Evolutionary conservation across 1,140 invertebrate species (phyloP).

Genomic region (Drosophila quadrilineata): DNA sequence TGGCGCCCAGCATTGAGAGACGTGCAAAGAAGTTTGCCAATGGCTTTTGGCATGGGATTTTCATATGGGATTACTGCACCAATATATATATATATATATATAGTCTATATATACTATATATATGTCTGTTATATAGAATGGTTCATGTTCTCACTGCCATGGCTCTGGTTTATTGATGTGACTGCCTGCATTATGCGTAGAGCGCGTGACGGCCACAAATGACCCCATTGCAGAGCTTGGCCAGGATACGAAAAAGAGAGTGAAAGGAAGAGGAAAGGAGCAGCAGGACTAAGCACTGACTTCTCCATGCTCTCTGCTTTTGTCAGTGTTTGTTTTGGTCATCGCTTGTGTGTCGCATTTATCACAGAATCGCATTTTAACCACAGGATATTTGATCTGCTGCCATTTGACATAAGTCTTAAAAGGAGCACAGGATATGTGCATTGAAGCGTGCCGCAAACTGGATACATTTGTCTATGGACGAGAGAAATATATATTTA

Average conservation of each 20-base stretch:
- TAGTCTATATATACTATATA: no score
- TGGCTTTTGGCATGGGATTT: neutral
- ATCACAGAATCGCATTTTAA: constrained; percentile 76
- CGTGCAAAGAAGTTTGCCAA: constrained; percentile 32
- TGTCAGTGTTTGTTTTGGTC: constrained; percentile 23
- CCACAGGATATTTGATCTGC: constrained; percentile 78
- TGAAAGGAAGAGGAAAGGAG: no score
- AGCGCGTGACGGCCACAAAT: constrained; percentile 40
- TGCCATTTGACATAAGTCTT: constrained; percentile 75
- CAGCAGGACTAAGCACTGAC: no score
- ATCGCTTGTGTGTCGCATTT: constrained; percentile 66
- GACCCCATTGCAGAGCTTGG: constrained; percentile 34
- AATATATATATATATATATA: no score
- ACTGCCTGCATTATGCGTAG: constrained; percentile 36
- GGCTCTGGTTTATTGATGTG: constrained; percentile 24
- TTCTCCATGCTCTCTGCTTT: neutral
- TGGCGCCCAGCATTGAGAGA: constrained; percentile 30
- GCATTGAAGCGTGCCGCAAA: constrained; percentile 11
- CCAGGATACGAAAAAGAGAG: no score
- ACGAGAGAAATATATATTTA: constrained; percentile 33
- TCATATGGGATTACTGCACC: constrained; percentile 1
- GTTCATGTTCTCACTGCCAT: neutral
- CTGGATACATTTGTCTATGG: constrained; percentile 54
- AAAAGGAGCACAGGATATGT: constrained; percentile 2
- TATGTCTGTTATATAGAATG: neutral